A percentile compares a stretch with the other conserved stretches of the same genome.
phyloP scores from a whole-genome alignment of 2,888 invertebrate species.

The Oscheius sp. region DNA sequence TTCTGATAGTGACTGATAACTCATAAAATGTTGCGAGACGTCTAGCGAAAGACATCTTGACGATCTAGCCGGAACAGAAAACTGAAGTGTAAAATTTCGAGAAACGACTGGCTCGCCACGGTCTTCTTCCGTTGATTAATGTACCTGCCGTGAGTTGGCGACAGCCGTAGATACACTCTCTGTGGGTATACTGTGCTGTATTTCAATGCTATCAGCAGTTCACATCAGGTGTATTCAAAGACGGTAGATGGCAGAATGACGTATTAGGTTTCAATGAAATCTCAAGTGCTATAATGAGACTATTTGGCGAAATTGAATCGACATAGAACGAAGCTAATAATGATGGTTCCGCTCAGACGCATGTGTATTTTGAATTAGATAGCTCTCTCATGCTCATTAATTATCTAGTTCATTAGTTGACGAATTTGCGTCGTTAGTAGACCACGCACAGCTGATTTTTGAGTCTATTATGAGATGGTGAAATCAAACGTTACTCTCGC shows the following conservation, averaged over 20 bases:
- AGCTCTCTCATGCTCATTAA: too few relatives aligned
- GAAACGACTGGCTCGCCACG: not conserved
- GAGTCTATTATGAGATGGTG: too few relatives aligned
- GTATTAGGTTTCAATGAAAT: not conserved
- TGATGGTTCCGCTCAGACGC: too few relatives aligned
- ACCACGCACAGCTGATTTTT: too few relatives aligned
- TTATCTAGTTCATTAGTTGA: too few relatives aligned
- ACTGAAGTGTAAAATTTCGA: constrained; percentile 14
- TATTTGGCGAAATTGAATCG: too few relatives aligned
- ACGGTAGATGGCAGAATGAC: not conserved
- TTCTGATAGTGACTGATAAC: not conserved
- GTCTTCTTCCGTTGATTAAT: constrained; percentile 22
- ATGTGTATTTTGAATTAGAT: too few relatives aligned
- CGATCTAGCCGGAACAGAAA: not conserved
- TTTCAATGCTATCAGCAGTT: not conserved
- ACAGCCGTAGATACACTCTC: constrained; percentile 4
- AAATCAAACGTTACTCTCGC: too few relatives aligned
- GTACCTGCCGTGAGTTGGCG: constrained; percentile 18
- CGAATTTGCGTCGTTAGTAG: too few relatives aligned
- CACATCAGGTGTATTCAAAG: not conserved
- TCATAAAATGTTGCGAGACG: constrained; percentile 13
- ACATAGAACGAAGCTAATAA: too few relatives aligned
- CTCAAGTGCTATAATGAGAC: not conserved
- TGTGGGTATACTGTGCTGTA: not conserved
- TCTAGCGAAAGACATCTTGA: not conserved